Percentiles rank a stretch among this genome's conserved stretches.
Conservation (phyloP, 2,888 invertebrate species). For the Petrolisthes cinctipes region DNA sequence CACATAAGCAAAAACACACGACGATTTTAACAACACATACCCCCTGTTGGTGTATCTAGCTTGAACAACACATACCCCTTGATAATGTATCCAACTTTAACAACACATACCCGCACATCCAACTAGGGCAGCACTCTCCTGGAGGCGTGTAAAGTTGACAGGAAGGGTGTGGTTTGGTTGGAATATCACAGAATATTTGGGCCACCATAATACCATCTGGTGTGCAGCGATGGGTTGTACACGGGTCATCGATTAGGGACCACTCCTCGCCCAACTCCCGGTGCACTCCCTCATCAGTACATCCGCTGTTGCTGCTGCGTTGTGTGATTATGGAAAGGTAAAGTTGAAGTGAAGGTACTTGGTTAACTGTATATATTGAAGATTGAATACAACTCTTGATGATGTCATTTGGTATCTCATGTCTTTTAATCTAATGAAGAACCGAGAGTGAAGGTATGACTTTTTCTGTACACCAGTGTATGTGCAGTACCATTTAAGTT, state of each 20-base stretch:
- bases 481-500: no score
- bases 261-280: not conserved
- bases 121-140: constrained; percentile 21
- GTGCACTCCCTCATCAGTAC: constrained; percentile 25
- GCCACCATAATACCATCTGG: not conserved
- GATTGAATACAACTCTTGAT: no score
- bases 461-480: no score
- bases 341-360: not conserved
- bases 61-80: not conserved
- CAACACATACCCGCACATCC: constrained; percentile 22
- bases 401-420: no score
- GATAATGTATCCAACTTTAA: not conserved
- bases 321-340: not conserved
- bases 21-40: no score
- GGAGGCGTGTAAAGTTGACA: not conserved
- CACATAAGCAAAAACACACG: no score
- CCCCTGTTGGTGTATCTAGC: not conserved
- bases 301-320: constrained; percentile 23
- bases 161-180: not conserved
- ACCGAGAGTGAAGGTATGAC: not conserved
- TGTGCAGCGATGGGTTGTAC: constrained; percentile 1
- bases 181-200: not conserved
- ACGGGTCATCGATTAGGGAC: not conserved
- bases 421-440: no score
- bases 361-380: no score